Conservation (phyloP, 1,140 invertebrate species). For the Nephila pilipes region DNA sequence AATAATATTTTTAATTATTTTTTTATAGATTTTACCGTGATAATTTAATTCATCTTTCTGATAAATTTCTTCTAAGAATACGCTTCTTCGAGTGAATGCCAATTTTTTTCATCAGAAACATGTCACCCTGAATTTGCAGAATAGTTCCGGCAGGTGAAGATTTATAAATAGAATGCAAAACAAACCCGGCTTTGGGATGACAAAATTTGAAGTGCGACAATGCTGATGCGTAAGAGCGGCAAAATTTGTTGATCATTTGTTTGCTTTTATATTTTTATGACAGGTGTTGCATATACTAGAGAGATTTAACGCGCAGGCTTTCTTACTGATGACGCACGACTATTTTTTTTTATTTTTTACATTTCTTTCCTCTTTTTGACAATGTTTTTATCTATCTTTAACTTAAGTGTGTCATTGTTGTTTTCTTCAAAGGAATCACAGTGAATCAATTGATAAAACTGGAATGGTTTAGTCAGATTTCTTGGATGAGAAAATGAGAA, state of each 20-base stretch:
- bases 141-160: not conserved
- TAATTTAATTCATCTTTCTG: not conserved
- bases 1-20: not conserved
- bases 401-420: not conserved
- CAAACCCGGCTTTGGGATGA: not conserved
- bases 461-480: too few species aligned
- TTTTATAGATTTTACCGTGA: not conserved
- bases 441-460: not conserved
- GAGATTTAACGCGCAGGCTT: not conserved
- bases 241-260: conserved; percentile 1
- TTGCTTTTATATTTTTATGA: conserved; percentile 23
- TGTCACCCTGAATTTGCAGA: not conserved
- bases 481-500: too few species aligned
- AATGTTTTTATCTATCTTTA: not conserved
- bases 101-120: not conserved
- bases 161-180: conserved; percentile 8
- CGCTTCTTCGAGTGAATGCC: not conserved
- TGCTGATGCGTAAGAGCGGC: not conserved
- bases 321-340: not conserved
- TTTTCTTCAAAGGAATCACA: not conserved
- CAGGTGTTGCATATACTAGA: not conserved
- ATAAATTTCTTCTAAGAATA: not conserved
- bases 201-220: not conserved
- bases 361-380: not conserved
- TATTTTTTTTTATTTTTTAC: not conserved